These are phyloP conservation scores for Thunnus thynnus DNA, from an alignment of 2,113 vertebrate species.

Conservation along the genomic window DNA sequence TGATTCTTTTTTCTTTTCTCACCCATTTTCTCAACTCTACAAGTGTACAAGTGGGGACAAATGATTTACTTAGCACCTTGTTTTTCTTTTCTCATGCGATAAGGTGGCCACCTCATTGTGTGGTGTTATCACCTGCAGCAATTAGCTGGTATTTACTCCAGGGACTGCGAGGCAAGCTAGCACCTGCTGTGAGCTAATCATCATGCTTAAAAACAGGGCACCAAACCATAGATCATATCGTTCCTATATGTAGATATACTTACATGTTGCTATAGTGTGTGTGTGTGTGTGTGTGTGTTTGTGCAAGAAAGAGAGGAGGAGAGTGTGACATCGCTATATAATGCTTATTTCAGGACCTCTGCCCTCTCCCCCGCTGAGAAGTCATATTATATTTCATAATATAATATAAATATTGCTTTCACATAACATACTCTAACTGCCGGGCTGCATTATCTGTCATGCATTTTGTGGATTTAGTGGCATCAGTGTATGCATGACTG, in stretches of 20 bases:
- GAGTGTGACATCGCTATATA: not conserved
- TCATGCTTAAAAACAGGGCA: constrained; percentile 48
- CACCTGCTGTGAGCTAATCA: constrained; percentile 71
- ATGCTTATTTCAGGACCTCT: not conserved
- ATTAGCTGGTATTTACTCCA: constrained; percentile 73
- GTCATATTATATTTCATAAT: not conserved
- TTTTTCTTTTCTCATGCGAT: constrained; percentile 35
- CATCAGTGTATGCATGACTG: constrained; percentile 4
- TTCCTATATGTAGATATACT: constrained; percentile 53
- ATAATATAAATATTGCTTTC: constrained; percentile 23
- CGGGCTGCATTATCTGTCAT: constrained; percentile 10
- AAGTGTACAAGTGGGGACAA: constrained; percentile 55
- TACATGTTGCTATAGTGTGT: constrained; percentile 26
- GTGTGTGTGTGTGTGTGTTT: constrained; percentile 24
- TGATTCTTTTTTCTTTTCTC: constrained; percentile 24
- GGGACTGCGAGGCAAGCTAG: constrained; percentile 46
- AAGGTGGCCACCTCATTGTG: constrained; percentile 36
- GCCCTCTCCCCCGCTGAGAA: not conserved
- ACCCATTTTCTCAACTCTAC: constrained; percentile 37
- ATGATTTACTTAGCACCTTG: constrained; percentile 56
- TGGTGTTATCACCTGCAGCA: constrained; percentile 67
- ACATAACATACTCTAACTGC: not conserved
- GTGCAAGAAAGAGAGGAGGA: not conserved
- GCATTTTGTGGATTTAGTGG: not conserved
- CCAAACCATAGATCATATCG: constrained; percentile 65